phyloP scores from a whole-genome alignment of 2,888 invertebrate species.

The Sminthurides aquaticus region DNA sequence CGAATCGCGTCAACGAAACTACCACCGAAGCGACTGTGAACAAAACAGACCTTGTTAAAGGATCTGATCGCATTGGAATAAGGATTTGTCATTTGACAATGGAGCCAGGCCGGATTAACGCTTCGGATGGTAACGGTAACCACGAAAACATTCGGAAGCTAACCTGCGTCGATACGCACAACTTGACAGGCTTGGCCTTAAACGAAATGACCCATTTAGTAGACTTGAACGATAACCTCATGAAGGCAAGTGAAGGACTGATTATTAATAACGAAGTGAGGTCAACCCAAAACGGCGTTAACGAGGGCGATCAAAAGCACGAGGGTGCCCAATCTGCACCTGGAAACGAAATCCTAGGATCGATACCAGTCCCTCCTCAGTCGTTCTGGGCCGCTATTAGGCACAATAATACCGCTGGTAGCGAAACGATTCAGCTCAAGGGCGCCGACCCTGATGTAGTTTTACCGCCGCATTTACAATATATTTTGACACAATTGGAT shows the following conservation, averaged over 20 bases:
- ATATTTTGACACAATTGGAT: constrained; percentile 29
- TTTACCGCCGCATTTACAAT: constrained; percentile 26
- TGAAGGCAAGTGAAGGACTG: not conserved
- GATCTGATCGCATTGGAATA: constrained; percentile 7
- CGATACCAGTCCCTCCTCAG: constrained; percentile 21
- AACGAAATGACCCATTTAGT: not conserved
- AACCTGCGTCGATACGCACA: constrained; percentile 14
- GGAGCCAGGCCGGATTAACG: not conserved
- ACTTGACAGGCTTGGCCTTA: not conserved
- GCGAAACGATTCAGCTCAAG: constrained; percentile 11
- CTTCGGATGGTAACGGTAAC: not conserved
- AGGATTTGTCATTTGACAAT: constrained; percentile 16
- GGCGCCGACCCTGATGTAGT: constrained; percentile 23
- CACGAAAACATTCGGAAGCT: constrained; percentile 7
- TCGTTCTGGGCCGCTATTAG: constrained; percentile 23
- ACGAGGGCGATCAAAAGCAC: not conserved
- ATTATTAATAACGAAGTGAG: not conserved
- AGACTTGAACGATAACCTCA: not conserved
- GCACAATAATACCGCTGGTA: constrained; percentile 17
- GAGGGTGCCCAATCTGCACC: not conserved
- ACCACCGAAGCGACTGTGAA: not conserved
- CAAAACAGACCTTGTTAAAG: not conserved
- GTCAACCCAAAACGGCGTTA: not conserved
- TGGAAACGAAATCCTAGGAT: not conserved
- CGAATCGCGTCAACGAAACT: not conserved